These are phyloP conservation scores for Hedya salicella DNA, from an alignment of 2,888 invertebrate species.

Conservation along the genomic window DNA sequence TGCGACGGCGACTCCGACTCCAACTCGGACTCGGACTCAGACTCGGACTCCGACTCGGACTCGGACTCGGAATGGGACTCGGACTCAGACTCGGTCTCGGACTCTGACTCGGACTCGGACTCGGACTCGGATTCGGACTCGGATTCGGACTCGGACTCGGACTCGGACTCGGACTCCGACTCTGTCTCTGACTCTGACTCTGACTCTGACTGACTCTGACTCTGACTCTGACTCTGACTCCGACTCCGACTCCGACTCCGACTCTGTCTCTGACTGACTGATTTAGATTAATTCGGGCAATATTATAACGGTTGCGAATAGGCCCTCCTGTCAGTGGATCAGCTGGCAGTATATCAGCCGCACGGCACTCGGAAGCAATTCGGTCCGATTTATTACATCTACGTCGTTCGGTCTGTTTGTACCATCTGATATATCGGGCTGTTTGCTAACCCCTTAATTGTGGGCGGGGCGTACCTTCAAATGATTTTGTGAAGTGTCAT, in stretches of 20 bases:
- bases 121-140: constrained; percentile 8
- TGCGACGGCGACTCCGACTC: too few species aligned
- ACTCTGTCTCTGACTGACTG: too few species aligned
- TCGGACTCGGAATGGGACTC: constrained; percentile 4
- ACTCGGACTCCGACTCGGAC: constrained; percentile 5
- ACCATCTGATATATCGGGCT: constrained; percentile 46
- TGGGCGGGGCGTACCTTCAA: constrained; percentile 12
- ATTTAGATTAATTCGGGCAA: too few species aligned
- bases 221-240: too few species aligned
- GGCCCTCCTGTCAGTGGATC: constrained; percentile 45
- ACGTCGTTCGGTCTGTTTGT: constrained; percentile 52
- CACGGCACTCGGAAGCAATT: constrained; percentile 73
- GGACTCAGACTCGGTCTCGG: constrained; percentile 5
- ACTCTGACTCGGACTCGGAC: constrained; percentile 7
- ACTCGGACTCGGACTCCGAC: constrained; percentile 7
- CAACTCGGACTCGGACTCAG: not conserved
- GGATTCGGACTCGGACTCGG: constrained; percentile 8
- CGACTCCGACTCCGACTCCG: too few species aligned
- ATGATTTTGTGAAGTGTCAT: constrained; percentile 6
- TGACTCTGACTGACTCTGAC: too few species aligned
- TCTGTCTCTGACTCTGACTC: not conserved
- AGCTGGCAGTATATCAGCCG: constrained; percentile 69
- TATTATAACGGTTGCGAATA: not conserved
- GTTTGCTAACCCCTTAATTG: constrained; percentile 48
- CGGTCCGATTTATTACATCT: constrained; percentile 67